Evolutionary conservation across 2,888 invertebrate species (phyloP).

Genomic region (Mycalesis mineus): DNA sequence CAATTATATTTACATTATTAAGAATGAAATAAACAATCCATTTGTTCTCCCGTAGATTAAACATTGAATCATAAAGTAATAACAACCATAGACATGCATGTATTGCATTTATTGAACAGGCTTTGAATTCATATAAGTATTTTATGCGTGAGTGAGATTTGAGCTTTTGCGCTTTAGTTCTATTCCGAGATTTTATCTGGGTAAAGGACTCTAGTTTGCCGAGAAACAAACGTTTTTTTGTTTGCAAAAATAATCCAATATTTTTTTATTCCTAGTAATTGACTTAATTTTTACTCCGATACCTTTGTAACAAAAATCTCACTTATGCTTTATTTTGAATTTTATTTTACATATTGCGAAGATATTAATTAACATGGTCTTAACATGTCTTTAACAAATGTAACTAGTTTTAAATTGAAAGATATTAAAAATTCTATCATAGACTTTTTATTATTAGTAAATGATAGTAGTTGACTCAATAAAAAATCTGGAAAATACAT

Average conservation of each 20-base stretch:
- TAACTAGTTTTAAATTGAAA: too few species aligned
- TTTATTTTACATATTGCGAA: not conserved
- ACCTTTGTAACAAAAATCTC: not conserved
- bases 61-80: not conserved
- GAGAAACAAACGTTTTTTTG: too few species aligned
- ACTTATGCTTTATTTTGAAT: not conserved
- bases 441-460: too few species aligned
- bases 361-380: too few species aligned
- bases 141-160: constrained; percentile 16
- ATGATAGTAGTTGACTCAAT: too few species aligned
- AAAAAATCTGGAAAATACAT: not conserved
- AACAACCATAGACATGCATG: constrained; percentile 6
- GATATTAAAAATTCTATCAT: too few species aligned
- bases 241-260: too few species aligned
- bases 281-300: too few species aligned
- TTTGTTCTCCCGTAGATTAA: not conserved
- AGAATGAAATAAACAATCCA: not conserved
- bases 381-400: too few species aligned
- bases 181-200: too few species aligned
- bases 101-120: constrained; percentile 1
- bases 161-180: constrained; percentile 9
- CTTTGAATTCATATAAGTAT: constrained; percentile 13
- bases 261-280: too few species aligned
- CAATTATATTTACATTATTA: not conserved
- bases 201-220: too few species aligned